phyloP scores from a whole-genome alignment of 2,113 vertebrate species.

The Ochotona curzoniae region DNA sequence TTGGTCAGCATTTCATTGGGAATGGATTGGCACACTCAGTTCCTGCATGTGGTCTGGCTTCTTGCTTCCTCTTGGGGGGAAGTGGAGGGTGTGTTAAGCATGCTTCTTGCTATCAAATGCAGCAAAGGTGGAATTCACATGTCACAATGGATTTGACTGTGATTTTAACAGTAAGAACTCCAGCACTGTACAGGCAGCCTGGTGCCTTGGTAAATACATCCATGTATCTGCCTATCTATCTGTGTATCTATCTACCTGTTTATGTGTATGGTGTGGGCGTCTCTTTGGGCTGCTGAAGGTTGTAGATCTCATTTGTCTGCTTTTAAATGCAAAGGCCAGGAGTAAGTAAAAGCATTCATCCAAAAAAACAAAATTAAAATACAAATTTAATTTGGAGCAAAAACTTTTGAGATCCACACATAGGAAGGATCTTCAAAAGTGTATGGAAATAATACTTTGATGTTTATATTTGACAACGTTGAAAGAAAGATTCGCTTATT shows the following conservation, averaged over 20 bases:
- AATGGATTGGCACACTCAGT: neutral
- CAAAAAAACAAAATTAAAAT: too few species aligned
- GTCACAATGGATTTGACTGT: neutral
- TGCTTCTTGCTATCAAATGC: neutral
- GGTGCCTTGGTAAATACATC: neutral
- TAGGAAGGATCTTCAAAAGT: too few species aligned
- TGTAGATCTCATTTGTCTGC: neutral
- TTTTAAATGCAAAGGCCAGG: neutral
- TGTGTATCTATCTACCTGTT: too few species aligned
- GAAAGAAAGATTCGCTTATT: too few species aligned
- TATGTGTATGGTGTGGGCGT: neutral
- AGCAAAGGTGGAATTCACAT: neutral
- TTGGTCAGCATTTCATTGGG: neutral
- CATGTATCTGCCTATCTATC: neutral
- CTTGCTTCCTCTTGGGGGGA: neutral
- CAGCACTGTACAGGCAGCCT: neutral
- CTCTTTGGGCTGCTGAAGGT: constrained; percentile 2
- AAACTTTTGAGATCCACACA: too few species aligned
- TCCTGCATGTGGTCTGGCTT: neutral
- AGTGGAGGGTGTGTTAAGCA: neutral
- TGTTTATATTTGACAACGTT: too few species aligned
- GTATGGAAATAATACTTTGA: too few species aligned
- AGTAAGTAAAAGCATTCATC: too few species aligned
- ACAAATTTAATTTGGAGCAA: too few species aligned
- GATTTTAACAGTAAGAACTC: neutral